Conservation (phyloP, 1,140 invertebrate genomes). For the Eumaeus atala region DNA sequence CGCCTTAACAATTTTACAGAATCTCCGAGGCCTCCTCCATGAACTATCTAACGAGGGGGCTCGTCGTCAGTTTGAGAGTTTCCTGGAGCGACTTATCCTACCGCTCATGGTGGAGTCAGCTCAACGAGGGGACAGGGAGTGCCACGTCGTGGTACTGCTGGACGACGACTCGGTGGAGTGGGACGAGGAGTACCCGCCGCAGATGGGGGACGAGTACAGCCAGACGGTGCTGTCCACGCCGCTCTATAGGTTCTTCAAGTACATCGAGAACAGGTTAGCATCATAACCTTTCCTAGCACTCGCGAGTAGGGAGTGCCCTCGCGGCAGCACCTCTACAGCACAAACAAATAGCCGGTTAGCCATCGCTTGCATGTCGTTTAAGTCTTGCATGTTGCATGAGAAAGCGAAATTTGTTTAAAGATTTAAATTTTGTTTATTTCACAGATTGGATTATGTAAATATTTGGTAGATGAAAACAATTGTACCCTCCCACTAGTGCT, state of each 20-base stretch:
- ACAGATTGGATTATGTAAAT: too few species aligned
- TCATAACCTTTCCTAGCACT: too few species aligned
- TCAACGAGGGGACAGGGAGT: constrained; percentile 90
- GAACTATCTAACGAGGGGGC: constrained; percentile 99
- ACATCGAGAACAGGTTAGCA: constrained; percentile 93
- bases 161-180: constrained; percentile 99
- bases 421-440: too few species aligned
- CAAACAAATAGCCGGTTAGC: too few species aligned
- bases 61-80: constrained; percentile 95
- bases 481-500: too few species aligned
- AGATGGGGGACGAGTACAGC: constrained; percentile 98
- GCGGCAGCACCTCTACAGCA: too few species aligned
- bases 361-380: too few species aligned
- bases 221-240: constrained; percentile 90
- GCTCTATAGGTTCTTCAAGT: constrained; percentile 99
- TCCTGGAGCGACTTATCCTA: constrained; percentile 95
- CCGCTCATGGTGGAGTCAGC: constrained; percentile 96
- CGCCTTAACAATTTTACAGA: constrained; percentile 78
- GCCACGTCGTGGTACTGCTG: constrained; percentile 94
- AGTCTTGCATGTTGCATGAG: too few species aligned
- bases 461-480: too few species aligned
- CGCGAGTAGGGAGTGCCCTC: too few species aligned
- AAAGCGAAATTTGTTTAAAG: too few species aligned
- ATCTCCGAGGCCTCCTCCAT: constrained; percentile 93
- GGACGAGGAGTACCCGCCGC: constrained; percentile 98